Conservation (phyloP, 92 coral and sea anemone genomes). For the Pocillopora meandrina region DNA sequence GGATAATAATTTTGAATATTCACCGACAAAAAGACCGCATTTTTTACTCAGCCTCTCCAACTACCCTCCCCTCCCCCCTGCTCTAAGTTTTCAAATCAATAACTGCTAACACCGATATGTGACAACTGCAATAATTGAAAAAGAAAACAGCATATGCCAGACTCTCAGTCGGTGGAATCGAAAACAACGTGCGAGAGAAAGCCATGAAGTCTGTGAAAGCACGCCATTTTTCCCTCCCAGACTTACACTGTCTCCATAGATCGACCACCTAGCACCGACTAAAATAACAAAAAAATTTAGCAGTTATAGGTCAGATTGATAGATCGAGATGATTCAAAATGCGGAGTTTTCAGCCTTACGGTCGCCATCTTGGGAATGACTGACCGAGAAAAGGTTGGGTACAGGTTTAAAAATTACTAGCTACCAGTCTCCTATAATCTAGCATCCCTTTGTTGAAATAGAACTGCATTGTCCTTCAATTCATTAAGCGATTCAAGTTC, state of each 20-base stretch:
- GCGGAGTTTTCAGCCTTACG: neutral
- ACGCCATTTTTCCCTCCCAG: too few relatives aligned
- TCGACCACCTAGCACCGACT: too few relatives aligned
- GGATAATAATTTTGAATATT: too few relatives aligned
- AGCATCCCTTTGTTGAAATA: constrained; percentile 38
- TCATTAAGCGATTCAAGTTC: constrained; percentile 80
- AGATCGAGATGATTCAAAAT: neutral
- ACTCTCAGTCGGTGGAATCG: too few relatives aligned
- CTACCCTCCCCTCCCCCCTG: too few relatives aligned
- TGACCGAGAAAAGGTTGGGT: neutral
- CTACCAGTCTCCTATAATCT: constrained; percentile 19
- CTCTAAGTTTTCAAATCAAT: too few relatives aligned
- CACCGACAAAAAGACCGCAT: too few relatives aligned
- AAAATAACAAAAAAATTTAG: too few relatives aligned
- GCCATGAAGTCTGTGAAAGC: too few relatives aligned
- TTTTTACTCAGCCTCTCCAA: too few relatives aligned
- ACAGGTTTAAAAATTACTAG: constrained; percentile 7
- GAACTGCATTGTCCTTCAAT: constrained; percentile 73
- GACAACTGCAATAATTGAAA: neutral
- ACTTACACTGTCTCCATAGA: too few relatives aligned
- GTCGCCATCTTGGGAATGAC: constrained; percentile 11
- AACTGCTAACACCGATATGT: neutral
- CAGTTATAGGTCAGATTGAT: neutral
- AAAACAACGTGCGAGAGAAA: too few relatives aligned
- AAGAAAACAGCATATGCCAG: neutral